These are phyloP conservation scores for Drosophila pallidifrons DNA, from an alignment of 1,140 invertebrate genomes.

Conservation along the genomic window DNA sequence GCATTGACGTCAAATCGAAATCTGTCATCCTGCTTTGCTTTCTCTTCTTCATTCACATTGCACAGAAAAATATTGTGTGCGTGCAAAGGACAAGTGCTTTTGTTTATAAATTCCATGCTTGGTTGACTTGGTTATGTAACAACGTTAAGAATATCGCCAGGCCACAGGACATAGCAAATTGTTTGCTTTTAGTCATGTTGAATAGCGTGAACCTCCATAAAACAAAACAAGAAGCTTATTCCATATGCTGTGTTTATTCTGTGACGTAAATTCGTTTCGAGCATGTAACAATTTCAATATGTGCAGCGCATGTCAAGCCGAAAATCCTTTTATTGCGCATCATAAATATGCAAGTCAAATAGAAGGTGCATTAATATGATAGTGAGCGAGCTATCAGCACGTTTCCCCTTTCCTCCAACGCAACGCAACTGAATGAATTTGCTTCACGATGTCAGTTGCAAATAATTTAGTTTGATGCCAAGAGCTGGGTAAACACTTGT, in stretches of 20 bases:
- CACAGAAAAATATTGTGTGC: neutral
- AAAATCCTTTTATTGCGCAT: slow-evolving; percentile 46
- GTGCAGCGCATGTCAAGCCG: slow-evolving; percentile 35
- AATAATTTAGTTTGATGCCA: slow-evolving; percentile 15
- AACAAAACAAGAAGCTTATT: slow-evolving; percentile 1
- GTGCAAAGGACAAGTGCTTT: slow-evolving; percentile 1
- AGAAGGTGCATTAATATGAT: neutral
- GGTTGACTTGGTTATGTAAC: neutral
- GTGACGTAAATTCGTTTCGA: neutral
- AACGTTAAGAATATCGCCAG: neutral
- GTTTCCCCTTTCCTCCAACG: neutral
- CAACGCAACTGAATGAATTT: neutral
- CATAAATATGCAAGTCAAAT: slow-evolving; percentile 37
- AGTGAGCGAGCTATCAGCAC: slow-evolving; percentile 32
- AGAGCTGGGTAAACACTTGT: slow-evolving; percentile 53
- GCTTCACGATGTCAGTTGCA: slow-evolving; percentile 6
- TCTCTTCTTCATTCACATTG: neutral
- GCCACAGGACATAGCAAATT: neutral
- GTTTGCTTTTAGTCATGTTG: slow-evolving; percentile 1
- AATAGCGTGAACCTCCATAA: slow-evolving; percentile 17
- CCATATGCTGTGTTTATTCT: slow-evolving; percentile 3
- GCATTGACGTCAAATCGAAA: slow-evolving; percentile 6
- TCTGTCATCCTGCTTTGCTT: neutral
- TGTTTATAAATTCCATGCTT: slow-evolving; percentile 1
- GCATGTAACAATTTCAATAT: slow-evolving; percentile 45